These are phyloP conservation scores for Otolemur crassicaudatus DNA, from an alignment of 2,797 vertebrate genomes.

Conservation along the genomic window DNA sequence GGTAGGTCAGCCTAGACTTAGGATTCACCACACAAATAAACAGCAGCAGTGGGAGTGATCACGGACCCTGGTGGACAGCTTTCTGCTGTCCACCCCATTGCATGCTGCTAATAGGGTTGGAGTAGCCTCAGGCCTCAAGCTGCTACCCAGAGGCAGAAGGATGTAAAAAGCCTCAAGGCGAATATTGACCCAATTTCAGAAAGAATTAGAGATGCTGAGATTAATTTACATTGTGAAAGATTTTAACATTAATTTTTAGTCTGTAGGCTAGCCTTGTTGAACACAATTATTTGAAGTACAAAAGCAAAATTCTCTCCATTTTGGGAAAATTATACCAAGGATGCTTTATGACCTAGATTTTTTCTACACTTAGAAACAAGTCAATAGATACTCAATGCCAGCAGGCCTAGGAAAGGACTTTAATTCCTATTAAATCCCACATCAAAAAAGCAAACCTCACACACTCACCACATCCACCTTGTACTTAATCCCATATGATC, in stretches of 20 bases:
- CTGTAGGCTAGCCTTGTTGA: constrained; percentile 4
- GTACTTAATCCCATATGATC: constrained; percentile 46
- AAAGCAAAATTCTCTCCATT: constrained; percentile 38
- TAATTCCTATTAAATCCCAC: constrained; percentile 51
- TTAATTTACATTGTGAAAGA: neutral
- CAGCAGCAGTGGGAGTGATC: neutral
- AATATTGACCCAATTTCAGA: constrained; percentile 41
- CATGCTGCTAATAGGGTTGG: neutral
- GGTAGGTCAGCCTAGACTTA: neutral
- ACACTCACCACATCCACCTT: neutral
- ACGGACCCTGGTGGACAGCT: neutral
- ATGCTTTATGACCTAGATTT: neutral
- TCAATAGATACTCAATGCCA: constrained; percentile 57
- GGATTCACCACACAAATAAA: neutral
- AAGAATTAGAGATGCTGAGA: neutral
- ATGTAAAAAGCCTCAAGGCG: neutral
- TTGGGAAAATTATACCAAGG: constrained; percentile 51
- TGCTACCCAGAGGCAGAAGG: constrained; percentile 24
- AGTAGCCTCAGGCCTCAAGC: neutral
- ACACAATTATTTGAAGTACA: constrained; percentile 36
- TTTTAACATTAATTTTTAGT: constrained; percentile 25
- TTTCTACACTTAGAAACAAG: constrained; percentile 44
- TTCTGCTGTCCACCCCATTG: neutral
- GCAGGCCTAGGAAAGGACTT: constrained; percentile 56
- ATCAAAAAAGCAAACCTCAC: constrained; percentile 46